Percentiles rank a stretch among this genome's conserved stretches.
These are phyloP conservation scores for Eupithecia subfuscata DNA, from an alignment of 2,888 invertebrate genomes.

Conservation along the genomic window DNA sequence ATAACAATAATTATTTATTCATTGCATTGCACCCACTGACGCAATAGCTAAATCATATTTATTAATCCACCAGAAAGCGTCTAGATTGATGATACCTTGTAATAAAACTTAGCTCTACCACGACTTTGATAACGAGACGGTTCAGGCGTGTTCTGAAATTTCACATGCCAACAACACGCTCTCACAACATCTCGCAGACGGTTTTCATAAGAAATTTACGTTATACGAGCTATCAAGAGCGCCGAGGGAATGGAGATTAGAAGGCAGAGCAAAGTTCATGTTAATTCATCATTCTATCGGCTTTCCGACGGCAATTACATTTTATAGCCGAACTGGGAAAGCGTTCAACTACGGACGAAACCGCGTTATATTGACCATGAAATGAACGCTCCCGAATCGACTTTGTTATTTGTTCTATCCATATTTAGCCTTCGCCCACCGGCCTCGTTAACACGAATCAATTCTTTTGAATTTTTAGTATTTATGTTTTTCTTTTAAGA, in stretches of 20 bases:
- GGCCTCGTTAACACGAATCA: conserved; percentile 21
- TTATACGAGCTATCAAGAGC: background rate
- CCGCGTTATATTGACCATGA: conserved; percentile 44
- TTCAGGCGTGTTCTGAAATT: conserved; percentile 14
- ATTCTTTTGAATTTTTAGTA: background rate
- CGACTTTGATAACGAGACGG: conserved; percentile 21
- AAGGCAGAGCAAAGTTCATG: conserved; percentile 16
- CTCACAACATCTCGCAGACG: background rate
- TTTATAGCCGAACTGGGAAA: conserved; percentile 32
- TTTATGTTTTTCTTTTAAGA: background rate
- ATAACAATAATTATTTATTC: conserved; percentile 36
- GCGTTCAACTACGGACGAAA: conserved; percentile 25
- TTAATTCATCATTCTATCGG: conserved; percentile 33
- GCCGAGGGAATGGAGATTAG: background rate
- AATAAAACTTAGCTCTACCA: conserved; percentile 34
- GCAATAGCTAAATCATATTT: conserved; percentile 46
- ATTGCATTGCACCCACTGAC: conserved; percentile 39
- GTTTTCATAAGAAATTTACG: conserved; percentile 2
- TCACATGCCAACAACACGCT: background rate
- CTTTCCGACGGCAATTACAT: conserved; percentile 27
- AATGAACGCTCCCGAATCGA: conserved; percentile 45
- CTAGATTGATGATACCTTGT: conserved; percentile 1
- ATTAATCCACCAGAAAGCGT: conserved; percentile 36
- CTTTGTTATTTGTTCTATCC: conserved; percentile 33
- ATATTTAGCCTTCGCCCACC: background rate